A percentile compares a stretch with the other conserved stretches of the same genome.
phyloP scores from a whole-genome alignment of 2,888 invertebrate genomes.

The Ariolimax columbianus region DNA sequence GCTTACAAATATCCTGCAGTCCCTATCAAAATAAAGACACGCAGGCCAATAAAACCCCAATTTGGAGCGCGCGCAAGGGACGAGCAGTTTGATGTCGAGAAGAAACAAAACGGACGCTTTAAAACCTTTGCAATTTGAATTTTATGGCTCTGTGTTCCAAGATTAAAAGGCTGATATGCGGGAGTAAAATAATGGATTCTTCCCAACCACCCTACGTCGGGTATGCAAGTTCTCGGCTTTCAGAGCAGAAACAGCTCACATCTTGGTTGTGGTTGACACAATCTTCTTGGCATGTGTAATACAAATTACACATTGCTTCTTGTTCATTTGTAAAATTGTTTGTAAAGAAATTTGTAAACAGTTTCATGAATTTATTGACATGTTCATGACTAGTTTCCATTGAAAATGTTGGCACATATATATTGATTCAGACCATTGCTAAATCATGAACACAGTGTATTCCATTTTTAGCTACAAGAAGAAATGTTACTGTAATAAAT shows the following conservation, averaged over 20 bases:
- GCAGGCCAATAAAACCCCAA: slow-evolving; percentile 1
- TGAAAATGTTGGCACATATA: too few relatives aligned
- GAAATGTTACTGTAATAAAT: too few relatives aligned
- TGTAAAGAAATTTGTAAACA: too few relatives aligned
- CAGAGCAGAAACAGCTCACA: background rate
- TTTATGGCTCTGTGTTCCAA: background rate
- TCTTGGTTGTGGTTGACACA: background rate
- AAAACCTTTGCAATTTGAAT: slow-evolving; percentile 18
- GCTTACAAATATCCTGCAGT: slow-evolving; percentile 10
- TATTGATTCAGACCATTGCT: too few relatives aligned
- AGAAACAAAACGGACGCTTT: slow-evolving; percentile 5
- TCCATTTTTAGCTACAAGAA: too few relatives aligned
- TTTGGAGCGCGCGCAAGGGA: background rate
- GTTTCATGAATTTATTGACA: too few relatives aligned
- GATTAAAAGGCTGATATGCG: slow-evolving; percentile 19
- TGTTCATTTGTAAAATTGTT: too few relatives aligned
- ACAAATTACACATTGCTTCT: too few relatives aligned
- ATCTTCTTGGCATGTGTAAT: too few relatives aligned
- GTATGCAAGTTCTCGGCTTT: background rate
- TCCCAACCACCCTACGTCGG: background rate
- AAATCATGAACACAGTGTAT: too few relatives aligned
- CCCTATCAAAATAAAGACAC: background rate
- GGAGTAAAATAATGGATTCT: slow-evolving; percentile 16
- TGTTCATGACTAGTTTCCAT: too few relatives aligned
- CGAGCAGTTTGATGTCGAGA: background rate